Conservation (phyloP, 2,888 invertebrate genomes). For the Idaea dimidiata region DNA sequence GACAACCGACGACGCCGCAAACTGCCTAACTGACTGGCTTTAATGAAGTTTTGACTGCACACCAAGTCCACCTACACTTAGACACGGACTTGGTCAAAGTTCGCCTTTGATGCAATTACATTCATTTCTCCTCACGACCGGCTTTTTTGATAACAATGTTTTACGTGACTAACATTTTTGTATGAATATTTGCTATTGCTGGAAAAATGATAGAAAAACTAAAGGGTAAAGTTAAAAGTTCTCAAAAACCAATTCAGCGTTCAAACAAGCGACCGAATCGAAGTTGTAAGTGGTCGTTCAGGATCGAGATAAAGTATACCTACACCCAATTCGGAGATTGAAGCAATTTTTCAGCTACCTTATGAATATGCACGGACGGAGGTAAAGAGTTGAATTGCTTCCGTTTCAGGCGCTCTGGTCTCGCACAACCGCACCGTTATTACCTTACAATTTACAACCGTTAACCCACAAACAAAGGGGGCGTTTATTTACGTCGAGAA, state of each 20-base stretch:
- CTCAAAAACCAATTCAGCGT: not conserved
- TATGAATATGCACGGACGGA: constrained; percentile 53
- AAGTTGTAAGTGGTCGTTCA: constrained; percentile 19
- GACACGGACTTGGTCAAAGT: constrained; percentile 31
- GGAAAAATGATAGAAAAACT: not conserved
- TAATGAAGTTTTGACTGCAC: constrained; percentile 56
- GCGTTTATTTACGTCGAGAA: constrained; percentile 50
- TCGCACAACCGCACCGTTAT: constrained; percentile 48
- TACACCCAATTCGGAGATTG: constrained; percentile 28
- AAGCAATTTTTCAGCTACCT: constrained; percentile 42
- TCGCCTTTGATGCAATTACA: constrained; percentile 24
- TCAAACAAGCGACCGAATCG: constrained; percentile 6
- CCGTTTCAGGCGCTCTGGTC: constrained; percentile 40
- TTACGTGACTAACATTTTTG: constrained; percentile 5
- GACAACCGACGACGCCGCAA: constrained; percentile 42
- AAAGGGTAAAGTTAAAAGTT: not conserved
- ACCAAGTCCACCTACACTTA: constrained; percentile 33
- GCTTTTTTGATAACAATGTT: constrained; percentile 9
- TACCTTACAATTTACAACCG: constrained; percentile 62
- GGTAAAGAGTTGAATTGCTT: constrained; percentile 50
- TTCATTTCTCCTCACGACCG: constrained; percentile 14
- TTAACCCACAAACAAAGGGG: constrained; percentile 59
- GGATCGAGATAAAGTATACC: constrained; percentile 29
- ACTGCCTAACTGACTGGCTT: constrained; percentile 55
- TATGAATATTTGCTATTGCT: not conserved